Evolutionary conservation across 2,797 vertebrate species (phyloP).

Genomic region (Anolis apletophallus): DNA sequence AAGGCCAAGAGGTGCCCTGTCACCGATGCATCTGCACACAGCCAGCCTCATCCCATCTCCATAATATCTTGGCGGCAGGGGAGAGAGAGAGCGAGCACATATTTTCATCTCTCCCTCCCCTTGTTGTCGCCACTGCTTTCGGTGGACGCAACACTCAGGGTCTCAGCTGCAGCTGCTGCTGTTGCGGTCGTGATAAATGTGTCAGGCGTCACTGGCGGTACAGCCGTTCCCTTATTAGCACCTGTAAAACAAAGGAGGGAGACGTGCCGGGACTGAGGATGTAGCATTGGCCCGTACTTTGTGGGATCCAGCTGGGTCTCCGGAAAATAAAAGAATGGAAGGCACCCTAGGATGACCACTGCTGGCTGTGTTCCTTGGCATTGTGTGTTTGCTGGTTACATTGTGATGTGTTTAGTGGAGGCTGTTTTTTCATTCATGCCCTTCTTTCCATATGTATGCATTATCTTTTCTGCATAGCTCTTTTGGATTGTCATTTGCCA

Average conservation of each 20-base stretch:
- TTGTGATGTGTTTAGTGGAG: not conserved
- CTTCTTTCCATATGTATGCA: not conserved
- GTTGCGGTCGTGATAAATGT: not conserved
- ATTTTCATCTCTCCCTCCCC: not conserved
- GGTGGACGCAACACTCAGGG: not conserved
- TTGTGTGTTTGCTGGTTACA: no score
- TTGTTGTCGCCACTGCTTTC: not conserved
- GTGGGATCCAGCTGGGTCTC: not conserved
- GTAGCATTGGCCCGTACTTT: not conserved
- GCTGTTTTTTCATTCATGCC: not conserved
- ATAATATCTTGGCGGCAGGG: not conserved
- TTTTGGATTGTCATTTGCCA: not conserved
- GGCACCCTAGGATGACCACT: not conserved
- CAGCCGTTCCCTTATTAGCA: not conserved
- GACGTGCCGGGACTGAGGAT: not conserved
- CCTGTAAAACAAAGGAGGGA: not conserved
- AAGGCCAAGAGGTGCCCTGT: not conserved
- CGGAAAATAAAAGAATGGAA: not conserved
- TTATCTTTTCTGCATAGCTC: no score
- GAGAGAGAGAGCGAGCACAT: not conserved
- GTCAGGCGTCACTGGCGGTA: not conserved
- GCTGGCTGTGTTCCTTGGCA: not conserved
- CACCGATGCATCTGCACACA: not conserved
- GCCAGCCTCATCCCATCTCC: not conserved
- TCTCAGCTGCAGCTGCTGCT: slow-evolving; percentile 10